Evolutionary conservation across 2,113 vertebrate genomes (phyloP).

Genomic region (Phyllostomus discolor): DNA sequence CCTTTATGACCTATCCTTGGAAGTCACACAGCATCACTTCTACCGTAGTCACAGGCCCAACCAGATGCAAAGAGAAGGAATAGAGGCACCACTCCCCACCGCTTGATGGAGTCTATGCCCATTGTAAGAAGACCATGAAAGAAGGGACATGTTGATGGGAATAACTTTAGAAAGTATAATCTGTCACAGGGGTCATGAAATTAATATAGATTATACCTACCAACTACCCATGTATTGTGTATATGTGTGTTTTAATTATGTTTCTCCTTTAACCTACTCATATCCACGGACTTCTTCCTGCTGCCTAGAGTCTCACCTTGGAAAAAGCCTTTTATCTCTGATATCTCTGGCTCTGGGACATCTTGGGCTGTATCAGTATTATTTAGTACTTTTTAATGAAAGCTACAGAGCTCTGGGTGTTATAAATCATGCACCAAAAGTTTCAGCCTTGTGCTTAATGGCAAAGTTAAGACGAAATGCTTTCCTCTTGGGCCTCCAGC

Average conservation of each 20-base stretch:
- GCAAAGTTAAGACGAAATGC: slow-evolving; percentile 58
- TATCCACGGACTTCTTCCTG: background rate
- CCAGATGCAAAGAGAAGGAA: background rate
- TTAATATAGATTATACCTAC: background rate
- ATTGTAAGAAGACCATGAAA: background rate
- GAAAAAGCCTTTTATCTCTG: background rate
- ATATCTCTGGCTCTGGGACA: background rate
- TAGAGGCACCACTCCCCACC: background rate
- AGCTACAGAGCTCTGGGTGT: slow-evolving; percentile 25
- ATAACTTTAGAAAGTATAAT: background rate
- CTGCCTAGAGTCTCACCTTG: slow-evolving; percentile 35
- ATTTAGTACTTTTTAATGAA: slow-evolving; percentile 68
- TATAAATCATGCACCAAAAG: slow-evolving; percentile 54
- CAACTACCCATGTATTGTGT: background rate
- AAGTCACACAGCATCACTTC: background rate
- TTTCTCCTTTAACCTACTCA: background rate
- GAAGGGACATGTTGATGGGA: background rate
- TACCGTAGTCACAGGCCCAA: background rate
- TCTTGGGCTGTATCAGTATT: slow-evolving; percentile 29
- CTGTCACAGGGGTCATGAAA: background rate
- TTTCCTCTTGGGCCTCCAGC: slow-evolving; percentile 51
- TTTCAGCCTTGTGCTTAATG: slow-evolving; percentile 46
- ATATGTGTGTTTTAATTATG: background rate
- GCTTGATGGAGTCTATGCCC: background rate
- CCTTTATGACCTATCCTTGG: background rate